Evolutionary conservation across 2,113 vertebrate genomes (phyloP).

Genomic region (Tragelaphus strepsiceros): DNA sequence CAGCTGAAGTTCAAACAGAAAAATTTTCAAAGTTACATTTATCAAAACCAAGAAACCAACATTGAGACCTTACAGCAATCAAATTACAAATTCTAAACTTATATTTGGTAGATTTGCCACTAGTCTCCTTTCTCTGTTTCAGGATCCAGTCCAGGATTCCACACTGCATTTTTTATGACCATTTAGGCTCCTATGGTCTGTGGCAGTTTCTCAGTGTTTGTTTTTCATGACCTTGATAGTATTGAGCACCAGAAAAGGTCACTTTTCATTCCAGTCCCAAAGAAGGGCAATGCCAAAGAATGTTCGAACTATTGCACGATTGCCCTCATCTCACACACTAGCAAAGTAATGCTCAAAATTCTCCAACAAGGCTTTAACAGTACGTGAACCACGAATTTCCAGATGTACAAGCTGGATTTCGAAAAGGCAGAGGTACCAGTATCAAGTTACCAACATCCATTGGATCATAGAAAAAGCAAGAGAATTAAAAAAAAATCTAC

Average conservation of each 20-base stretch:
- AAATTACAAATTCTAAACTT: background rate
- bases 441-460: background rate
- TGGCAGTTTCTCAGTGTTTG: background rate
- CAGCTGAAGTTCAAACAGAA: background rate
- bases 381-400: background rate
- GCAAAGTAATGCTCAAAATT: background rate
- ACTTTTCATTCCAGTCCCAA: background rate
- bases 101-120: background rate
- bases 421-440: background rate
- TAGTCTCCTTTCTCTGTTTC: background rate
- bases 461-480: background rate
- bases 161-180: background rate
- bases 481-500: background rate
- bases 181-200: background rate
- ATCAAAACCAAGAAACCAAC: background rate
- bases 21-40: background rate
- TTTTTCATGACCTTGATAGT: background rate
- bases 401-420: background rate
- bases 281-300: background rate
- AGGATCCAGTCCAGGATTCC: background rate
- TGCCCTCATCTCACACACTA: background rate
- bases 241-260: background rate
- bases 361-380: background rate
- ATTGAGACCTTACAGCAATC: background rate
- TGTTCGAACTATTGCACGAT: background rate